A percentile compares a stretch with the other conserved stretches of the same genome.
These are phyloP conservation scores for Brachylomia viminalis DNA, from an alignment of 2,888 invertebrate species.

Conservation along the genomic window DNA sequence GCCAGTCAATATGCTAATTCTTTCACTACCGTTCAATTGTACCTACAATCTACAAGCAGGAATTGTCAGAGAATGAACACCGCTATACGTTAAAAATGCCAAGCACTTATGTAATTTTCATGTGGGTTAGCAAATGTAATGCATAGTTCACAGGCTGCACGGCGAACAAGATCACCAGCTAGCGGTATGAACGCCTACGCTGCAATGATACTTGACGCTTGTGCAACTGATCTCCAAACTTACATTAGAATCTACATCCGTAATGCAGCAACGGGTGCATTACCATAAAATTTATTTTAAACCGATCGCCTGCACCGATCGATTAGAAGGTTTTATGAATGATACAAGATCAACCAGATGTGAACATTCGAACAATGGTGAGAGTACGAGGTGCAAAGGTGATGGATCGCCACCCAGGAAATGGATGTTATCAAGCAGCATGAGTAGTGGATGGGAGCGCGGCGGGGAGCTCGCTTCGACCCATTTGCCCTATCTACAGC, in stretches of 20 bases:
- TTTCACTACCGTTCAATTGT: conserved; percentile 72
- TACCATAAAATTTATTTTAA: conserved; percentile 84
- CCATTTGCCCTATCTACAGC: conserved; percentile 70
- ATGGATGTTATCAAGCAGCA: conserved; percentile 79
- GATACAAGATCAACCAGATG: conserved; percentile 59
- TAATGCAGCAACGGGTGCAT: conserved; percentile 80
- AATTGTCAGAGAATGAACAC: conserved; percentile 31
- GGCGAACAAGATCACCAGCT: conserved; percentile 66
- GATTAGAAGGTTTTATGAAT: conserved; percentile 64
- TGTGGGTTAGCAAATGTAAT: conserved; percentile 46
- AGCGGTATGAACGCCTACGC: conserved; percentile 79
- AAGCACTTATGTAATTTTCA: conserved; percentile 30
- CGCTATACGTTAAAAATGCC: conserved; percentile 26
- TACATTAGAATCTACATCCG: conserved; percentile 77
- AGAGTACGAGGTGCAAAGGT: conserved; percentile 77
- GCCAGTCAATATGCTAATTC: conserved; percentile 83
- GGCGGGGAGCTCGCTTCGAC: conserved; percentile 74
- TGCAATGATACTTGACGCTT: conserved; percentile 80
- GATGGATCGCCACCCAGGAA: conserved; percentile 82
- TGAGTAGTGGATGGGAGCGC: conserved; percentile 73
- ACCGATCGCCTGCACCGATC: conserved; percentile 69
- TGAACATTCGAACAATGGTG: conserved; percentile 81
- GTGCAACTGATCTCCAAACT: conserved; percentile 80
- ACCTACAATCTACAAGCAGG: conserved; percentile 20
- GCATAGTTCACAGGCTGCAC: conserved; percentile 59